phyloP scores from a whole-genome alignment of 2,113 vertebrate genomes.

The Microtus montanus region DNA sequence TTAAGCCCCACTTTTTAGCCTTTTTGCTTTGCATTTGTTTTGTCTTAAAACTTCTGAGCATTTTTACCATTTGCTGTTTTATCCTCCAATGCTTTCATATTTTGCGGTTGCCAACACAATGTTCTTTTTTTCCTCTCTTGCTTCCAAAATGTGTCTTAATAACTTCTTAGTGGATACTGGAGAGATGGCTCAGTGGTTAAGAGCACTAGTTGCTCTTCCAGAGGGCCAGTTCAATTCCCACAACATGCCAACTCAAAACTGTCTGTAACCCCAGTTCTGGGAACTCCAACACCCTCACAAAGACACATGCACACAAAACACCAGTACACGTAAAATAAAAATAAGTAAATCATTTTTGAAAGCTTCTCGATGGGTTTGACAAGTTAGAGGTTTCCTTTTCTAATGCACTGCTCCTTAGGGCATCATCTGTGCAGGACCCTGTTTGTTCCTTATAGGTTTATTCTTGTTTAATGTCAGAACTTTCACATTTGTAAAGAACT shows the following conservation, averaged over 20 bases:
- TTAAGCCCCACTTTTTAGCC: not conserved
- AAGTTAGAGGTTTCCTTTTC: conserved; percentile 4
- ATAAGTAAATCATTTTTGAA: not conserved
- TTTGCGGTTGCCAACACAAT: not conserved
- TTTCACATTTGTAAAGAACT: conserved; percentile 4
- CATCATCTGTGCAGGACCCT: not conserved
- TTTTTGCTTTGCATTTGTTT: not conserved
- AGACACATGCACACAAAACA: not conserved
- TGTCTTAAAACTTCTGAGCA: conserved; percentile 1
- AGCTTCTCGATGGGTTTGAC: conserved; percentile 31
- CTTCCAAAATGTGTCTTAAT: conserved; percentile 41
- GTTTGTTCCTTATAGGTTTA: not conserved
- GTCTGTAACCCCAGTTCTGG: not conserved
- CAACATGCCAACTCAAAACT: not conserved
- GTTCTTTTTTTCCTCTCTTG: not conserved
- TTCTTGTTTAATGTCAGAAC: conserved; percentile 2
- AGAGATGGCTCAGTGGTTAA: not conserved
- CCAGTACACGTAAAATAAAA: not conserved
- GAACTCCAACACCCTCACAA: not conserved
- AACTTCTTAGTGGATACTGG: not conserved
- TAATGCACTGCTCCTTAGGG: not conserved
- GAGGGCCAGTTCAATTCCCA: not conserved
- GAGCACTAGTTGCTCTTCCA: not conserved
- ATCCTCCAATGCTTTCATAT: not conserved
- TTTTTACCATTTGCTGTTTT: conserved; percentile 47